Conservation (phyloP, 2,113 vertebrate species). For the Lynx canadensis region DNA sequence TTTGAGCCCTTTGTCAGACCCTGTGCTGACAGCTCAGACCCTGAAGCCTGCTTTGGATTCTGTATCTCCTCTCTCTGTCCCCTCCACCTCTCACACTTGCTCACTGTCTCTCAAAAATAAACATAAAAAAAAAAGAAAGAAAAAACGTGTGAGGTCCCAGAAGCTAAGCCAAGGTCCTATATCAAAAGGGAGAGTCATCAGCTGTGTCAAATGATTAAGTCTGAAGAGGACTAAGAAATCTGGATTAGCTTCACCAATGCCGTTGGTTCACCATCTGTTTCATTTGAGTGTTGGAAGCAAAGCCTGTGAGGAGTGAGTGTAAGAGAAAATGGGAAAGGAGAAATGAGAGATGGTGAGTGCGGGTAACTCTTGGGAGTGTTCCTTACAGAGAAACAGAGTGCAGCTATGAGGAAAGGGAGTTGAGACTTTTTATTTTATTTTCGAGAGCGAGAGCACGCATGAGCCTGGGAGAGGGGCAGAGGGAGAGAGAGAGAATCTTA, state of each 20-base stretch:
- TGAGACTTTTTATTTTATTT: background rate
- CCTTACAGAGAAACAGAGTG: background rate
- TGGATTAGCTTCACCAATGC: background rate
- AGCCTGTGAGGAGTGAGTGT: background rate
- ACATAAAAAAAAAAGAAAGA: too few relatives aligned
- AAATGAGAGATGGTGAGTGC: background rate
- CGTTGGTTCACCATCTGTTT: background rate
- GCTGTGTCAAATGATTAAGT: background rate
- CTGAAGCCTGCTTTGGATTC: too few relatives aligned
- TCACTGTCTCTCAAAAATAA: too few relatives aligned
- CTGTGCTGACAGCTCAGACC: too few relatives aligned
- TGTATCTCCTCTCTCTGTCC: too few relatives aligned
- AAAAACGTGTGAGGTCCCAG: background rate
- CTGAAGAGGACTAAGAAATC: background rate
- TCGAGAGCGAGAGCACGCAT: too few relatives aligned
- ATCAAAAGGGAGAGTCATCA: background rate
- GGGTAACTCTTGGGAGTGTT: background rate
- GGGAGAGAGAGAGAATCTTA: too few relatives aligned
- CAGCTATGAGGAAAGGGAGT: background rate
- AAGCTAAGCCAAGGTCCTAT: background rate
- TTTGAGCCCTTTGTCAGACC: too few relatives aligned
- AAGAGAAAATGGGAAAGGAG: background rate
- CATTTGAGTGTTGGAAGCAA: background rate
- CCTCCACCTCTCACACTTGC: too few relatives aligned
- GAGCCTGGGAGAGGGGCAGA: too few relatives aligned